phyloP scores from a whole-genome alignment of 1,140 invertebrate species.

The Zophobas atratus region DNA sequence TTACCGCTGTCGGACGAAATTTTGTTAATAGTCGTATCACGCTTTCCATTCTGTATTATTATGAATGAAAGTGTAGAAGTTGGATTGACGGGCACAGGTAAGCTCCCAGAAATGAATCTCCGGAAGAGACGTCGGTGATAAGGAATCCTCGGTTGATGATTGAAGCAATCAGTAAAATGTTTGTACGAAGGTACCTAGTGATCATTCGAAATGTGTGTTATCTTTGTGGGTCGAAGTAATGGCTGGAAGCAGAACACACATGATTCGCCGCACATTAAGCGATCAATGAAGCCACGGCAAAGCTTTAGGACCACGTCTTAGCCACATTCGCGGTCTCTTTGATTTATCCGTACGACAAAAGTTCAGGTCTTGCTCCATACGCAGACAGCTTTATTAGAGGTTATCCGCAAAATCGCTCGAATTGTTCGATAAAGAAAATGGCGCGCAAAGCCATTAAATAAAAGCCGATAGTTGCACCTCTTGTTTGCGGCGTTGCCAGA shows the following conservation, averaged over 20 bases:
- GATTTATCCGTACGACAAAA: slow-evolving; percentile 53
- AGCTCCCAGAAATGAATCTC: not conserved
- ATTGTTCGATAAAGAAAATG: slow-evolving; percentile 51
- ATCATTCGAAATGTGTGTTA: slow-evolving; percentile 37
- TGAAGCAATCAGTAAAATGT: slow-evolving; percentile 40
- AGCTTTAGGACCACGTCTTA: slow-evolving; percentile 40
- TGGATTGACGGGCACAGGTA: not conserved
- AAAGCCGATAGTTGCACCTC: slow-evolving; percentile 39
- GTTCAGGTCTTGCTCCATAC: slow-evolving; percentile 50
- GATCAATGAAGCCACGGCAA: slow-evolving; percentile 48
- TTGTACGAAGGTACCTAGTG: slow-evolving; percentile 17
- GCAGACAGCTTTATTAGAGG: slow-evolving; percentile 52
- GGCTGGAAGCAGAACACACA: slow-evolving; percentile 46
- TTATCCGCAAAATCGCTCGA: slow-evolving; percentile 51
- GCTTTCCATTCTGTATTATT: too few relatives aligned
- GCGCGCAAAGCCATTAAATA: slow-evolving; percentile 48
- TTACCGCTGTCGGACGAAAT: too few relatives aligned
- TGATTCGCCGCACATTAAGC: slow-evolving; percentile 50
- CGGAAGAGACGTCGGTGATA: not conserved
- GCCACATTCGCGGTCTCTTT: slow-evolving; percentile 48
- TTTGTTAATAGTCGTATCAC: too few relatives aligned
- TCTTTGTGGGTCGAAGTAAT: slow-evolving; percentile 46
- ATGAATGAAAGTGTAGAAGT: not conserved
- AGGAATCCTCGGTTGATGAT: slow-evolving; percentile 23
- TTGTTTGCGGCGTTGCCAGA: slow-evolving; percentile 46